A percentile compares a stretch with the other conserved stretches of the same genome.
These are phyloP conservation scores for Atopsyche davidsoni DNA, from an alignment of 1,140 invertebrate species.

Conservation along the genomic window DNA sequence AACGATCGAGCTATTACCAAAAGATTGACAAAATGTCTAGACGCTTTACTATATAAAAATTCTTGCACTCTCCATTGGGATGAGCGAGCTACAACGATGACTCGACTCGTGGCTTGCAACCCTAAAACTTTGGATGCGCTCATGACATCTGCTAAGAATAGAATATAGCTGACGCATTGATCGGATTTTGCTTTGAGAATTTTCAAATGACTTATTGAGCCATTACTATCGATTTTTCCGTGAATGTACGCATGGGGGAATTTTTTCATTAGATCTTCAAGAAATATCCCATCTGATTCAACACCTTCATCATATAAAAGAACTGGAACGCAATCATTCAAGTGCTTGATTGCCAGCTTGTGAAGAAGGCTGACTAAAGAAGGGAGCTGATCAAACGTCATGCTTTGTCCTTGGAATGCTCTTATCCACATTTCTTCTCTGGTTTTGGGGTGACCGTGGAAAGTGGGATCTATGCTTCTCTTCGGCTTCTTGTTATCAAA, in stretches of 20 bases:
- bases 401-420: slow-evolving; percentile 40
- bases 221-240: slow-evolving; percentile 48
- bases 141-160: slow-evolving; percentile 59
- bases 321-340: slow-evolving; percentile 53
- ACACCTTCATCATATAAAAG: slow-evolving; percentile 56
- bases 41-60: slow-evolving; percentile 53
- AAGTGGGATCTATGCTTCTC: slow-evolving; percentile 42
- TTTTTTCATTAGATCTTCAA: slow-evolving; percentile 52
- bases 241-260: slow-evolving; percentile 54
- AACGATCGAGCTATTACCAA: slow-evolving; percentile 57
- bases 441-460: slow-evolving; percentile 51
- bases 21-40: slow-evolving; percentile 59
- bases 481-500: slow-evolving; percentile 17
- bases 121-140: slow-evolving; percentile 51
- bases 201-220: slow-evolving; percentile 35
- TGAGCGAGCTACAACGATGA: slow-evolving; percentile 58
- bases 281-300: slow-evolving; percentile 47
- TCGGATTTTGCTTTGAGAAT: slow-evolving; percentile 35
- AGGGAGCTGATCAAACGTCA: slow-evolving; percentile 42
- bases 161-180: slow-evolving; percentile 56
- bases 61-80: slow-evolving; percentile 65
- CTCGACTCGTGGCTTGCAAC: slow-evolving; percentile 50
- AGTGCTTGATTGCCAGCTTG: slow-evolving; percentile 51
- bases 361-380: slow-evolving; percentile 52
- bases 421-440: slow-evolving; percentile 47